Percentiles rank a stretch among this genome's conserved stretches.
Evolutionary conservation across 2,113 vertebrate species (phyloP).

Genomic region (Saccopteryx bilineata): DNA sequence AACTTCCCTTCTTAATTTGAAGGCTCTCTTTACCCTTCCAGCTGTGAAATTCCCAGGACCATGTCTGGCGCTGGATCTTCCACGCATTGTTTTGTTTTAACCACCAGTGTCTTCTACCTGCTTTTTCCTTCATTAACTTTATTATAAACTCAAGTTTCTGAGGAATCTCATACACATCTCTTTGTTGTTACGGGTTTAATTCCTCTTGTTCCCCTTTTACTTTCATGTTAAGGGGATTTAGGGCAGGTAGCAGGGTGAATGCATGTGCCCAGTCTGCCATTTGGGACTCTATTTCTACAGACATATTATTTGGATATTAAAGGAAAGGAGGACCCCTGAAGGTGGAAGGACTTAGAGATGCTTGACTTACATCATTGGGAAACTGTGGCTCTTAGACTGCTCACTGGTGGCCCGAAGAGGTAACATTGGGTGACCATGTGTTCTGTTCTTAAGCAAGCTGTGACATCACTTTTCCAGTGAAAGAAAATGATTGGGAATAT

Average conservation of each 20-base stretch:
- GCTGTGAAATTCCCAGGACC: not conserved
- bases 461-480: not conserved
- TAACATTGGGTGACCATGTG: not conserved
- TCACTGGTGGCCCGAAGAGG: not conserved
- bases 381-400: not conserved
- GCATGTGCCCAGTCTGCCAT: not conserved
- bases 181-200: not conserved
- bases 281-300: not conserved
- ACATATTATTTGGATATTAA: not conserved
- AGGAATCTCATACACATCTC: not conserved
- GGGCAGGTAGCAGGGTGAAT: not conserved
- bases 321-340: not conserved
- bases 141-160: not conserved
- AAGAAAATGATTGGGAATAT: not conserved
- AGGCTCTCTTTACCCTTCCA: not conserved
- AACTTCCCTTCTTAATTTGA: not conserved
- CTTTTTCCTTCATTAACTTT: not conserved
- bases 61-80: not conserved
- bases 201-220: not conserved
- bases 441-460: not conserved
- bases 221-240: not conserved
- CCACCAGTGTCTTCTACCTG: not conserved
- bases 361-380: not conserved
- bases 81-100: not conserved
- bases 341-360: not conserved